A percentile compares a stretch with the other conserved stretches of the same genome.
These are phyloP conservation scores for Lucifuga dentata DNA, from an alignment of 2,113 vertebrate genomes.

Conservation along the genomic window DNA sequence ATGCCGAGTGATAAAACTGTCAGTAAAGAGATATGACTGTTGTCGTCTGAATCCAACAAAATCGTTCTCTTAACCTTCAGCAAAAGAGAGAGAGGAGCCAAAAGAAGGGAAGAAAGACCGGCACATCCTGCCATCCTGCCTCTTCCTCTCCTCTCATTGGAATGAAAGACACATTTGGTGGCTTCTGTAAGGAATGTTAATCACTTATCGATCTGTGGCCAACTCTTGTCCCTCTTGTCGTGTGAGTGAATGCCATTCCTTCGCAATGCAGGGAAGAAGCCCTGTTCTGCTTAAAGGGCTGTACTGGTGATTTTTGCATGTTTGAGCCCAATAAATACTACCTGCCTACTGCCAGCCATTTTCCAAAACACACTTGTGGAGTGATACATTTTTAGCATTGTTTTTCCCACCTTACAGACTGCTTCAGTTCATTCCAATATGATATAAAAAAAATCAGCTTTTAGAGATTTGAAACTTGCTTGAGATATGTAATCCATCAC, in stretches of 20 bases:
- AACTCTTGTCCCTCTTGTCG: slow-evolving; percentile 20
- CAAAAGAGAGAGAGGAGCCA: slow-evolving; percentile 22
- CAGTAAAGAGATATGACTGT: slow-evolving; percentile 52
- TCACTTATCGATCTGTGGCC: slow-evolving; percentile 59
- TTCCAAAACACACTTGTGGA: no score
- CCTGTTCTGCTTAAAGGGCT: not conserved
- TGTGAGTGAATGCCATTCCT: slow-evolving; percentile 22
- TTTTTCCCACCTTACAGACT: no score
- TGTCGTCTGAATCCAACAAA: slow-evolving; percentile 24
- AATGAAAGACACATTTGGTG: slow-evolving; percentile 52
- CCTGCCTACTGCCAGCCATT: no score
- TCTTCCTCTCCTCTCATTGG: slow-evolving; percentile 28
- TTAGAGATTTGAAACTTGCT: no score
- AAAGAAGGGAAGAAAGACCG: slow-evolving; percentile 7
- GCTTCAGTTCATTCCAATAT: no score
- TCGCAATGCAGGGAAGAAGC: slow-evolving; percentile 2
- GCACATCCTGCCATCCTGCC: slow-evolving; percentile 2
- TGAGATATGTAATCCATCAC: no score
- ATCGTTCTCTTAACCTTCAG: slow-evolving; percentile 55
- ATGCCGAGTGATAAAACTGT: slow-evolving; percentile 62
- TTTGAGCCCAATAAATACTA: no score
- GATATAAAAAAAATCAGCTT: no score
- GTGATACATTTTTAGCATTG: no score
- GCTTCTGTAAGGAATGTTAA: slow-evolving; percentile 64
- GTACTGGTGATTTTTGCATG: no score